phyloP scores from a whole-genome alignment of 1,140 invertebrate species.

The Drosophila littoralis region DNA sequence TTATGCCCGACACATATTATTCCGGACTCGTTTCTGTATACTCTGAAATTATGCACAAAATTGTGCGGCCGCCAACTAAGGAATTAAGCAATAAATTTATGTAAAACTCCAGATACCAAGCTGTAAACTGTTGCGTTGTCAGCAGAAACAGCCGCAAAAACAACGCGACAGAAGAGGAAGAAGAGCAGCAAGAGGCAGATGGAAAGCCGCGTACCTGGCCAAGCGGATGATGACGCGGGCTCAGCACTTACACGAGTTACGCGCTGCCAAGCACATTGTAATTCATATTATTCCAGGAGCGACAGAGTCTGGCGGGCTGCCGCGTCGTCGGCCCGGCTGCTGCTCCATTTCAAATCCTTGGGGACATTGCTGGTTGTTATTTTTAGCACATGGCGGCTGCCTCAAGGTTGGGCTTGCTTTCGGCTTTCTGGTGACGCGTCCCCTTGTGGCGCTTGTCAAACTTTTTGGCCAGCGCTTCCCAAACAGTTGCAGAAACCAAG shows the following conservation, averaged over 20 bases:
- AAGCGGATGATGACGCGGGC: conserved; percentile 10
- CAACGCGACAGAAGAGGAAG: too few species aligned
- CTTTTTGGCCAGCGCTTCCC: conserved; percentile 12
- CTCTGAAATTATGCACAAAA: conserved; percentile 44
- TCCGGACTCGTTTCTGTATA: too few species aligned
- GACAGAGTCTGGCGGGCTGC: neutral
- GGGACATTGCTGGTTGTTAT: conserved; percentile 44
- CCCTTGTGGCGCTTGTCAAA: conserved; percentile 20
- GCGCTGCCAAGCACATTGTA: conserved; percentile 67
- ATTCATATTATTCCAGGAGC: conserved; percentile 70
- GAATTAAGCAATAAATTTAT: conserved; percentile 76
- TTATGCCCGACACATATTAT: too few species aligned
- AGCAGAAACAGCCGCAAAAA: conserved; percentile 27
- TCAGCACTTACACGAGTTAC: conserved; percentile 72
- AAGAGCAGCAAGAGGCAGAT: neutral
- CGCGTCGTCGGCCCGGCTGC: conserved; percentile 32
- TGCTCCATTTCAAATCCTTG: conserved; percentile 49
- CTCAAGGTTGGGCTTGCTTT: conserved; percentile 24
- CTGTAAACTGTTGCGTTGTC: conserved; percentile 62
- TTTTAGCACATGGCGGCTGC: conserved; percentile 40
- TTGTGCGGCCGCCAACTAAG: conserved; percentile 20
- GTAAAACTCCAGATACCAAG: conserved; percentile 53
- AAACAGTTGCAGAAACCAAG: neutral
- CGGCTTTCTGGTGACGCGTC: neutral
- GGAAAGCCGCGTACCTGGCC: conserved; percentile 6